These are phyloP conservation scores for Polyergus mexicanus DNA, from an alignment of 1,140 invertebrate species.

Conservation along the genomic window DNA sequence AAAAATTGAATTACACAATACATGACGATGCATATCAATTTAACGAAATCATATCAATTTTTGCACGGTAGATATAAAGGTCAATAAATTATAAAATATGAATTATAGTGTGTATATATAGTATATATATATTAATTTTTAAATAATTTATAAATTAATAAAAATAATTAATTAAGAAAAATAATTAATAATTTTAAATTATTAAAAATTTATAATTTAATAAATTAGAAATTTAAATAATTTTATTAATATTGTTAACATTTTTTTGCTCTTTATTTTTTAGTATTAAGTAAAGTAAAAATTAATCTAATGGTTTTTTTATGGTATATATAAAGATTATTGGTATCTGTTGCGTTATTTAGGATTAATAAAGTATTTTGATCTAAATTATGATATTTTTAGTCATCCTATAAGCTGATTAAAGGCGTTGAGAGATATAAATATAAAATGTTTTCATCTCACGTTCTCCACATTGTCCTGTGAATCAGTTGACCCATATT, in stretches of 20 bases:
- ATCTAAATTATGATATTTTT: slow-evolving; percentile 49
- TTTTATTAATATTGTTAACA: not conserved
- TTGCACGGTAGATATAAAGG: too few relatives aligned
- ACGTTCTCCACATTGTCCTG: slow-evolving; percentile 43
- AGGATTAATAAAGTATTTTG: slow-evolving; percentile 65
- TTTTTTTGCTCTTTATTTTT: not conserved
- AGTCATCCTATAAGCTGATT: slow-evolving; percentile 46
- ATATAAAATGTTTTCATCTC: slow-evolving; percentile 58
- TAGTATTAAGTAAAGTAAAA: not conserved
- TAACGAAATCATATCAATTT: not conserved
- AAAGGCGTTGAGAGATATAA: slow-evolving; percentile 63
- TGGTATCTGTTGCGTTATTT: not conserved
- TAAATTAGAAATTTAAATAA: not conserved
- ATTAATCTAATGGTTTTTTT: not conserved
- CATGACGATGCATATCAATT: too few relatives aligned
- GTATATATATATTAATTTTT: too few relatives aligned
- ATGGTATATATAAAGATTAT: not conserved
- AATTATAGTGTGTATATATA: too few relatives aligned
- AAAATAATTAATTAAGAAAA: too few relatives aligned
- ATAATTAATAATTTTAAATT: too few relatives aligned
- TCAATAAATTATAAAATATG: too few relatives aligned
- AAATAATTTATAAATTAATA: too few relatives aligned
- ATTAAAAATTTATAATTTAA: too few relatives aligned
- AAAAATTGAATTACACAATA: not conserved
- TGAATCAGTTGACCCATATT: slow-evolving; percentile 74